A percentile compares a stretch with the other conserved stretches of the same genome.
Evolutionary conservation across 2,113 vertebrate genomes (phyloP).

Genomic region (Cettia cetti): DNA sequence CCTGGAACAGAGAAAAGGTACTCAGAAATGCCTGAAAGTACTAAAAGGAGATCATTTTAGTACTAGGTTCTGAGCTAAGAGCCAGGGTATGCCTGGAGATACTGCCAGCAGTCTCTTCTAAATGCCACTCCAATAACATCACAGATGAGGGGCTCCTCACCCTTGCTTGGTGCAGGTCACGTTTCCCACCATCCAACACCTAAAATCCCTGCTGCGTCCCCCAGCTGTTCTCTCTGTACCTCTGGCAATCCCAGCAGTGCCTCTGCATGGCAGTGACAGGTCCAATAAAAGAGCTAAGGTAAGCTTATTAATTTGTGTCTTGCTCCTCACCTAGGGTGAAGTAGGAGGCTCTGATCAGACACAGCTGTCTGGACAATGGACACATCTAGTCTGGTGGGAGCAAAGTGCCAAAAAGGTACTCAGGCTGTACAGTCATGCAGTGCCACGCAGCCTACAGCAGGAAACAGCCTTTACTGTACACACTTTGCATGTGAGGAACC

Average conservation of each 20-base stretch:
- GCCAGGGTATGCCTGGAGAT: background rate
- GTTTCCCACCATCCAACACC: background rate
- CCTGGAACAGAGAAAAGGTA: background rate
- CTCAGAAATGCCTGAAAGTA: background rate
- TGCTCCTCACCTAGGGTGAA: background rate
- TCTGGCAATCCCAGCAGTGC: background rate
- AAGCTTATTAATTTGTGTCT: background rate
- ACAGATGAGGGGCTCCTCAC: background rate
- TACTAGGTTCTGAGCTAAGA: background rate
- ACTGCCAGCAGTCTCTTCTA: background rate
- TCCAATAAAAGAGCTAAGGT: background rate
- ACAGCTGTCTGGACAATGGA: background rate
- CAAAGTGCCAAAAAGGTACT: background rate
- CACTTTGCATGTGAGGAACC: background rate
- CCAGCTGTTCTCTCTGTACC: background rate
- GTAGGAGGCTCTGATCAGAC: background rate
- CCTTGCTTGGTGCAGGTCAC: background rate
- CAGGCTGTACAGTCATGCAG: background rate
- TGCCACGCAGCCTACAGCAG: background rate
- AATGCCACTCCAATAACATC: background rate
- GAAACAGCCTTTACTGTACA: background rate
- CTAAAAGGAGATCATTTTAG: background rate
- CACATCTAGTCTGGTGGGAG: background rate
- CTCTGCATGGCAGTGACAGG: background rate
- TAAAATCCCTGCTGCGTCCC: background rate